These are phyloP conservation scores for Drosophila tanythrix DNA, from an alignment of 2,888 invertebrate genomes.

Conservation along the genomic window DNA sequence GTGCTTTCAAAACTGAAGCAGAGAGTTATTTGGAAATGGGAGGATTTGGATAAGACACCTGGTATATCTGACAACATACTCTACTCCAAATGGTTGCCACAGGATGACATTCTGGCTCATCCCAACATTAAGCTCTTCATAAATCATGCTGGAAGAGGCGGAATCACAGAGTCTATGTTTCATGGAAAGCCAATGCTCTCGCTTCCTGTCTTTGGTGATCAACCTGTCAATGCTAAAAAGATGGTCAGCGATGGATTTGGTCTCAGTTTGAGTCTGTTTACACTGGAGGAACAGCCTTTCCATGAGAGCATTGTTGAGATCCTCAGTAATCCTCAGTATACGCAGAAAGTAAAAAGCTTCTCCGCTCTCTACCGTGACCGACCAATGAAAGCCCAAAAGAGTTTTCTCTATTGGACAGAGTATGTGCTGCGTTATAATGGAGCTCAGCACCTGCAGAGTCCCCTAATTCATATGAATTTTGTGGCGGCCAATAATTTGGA, in stretches of 20 bases:
- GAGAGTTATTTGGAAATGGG: conserved; percentile 90
- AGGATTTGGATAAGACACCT: conserved; percentile 85
- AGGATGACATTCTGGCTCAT: conserved; percentile 88
- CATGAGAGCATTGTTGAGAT: conserved; percentile 60
- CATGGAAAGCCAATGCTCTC: conserved; percentile 86
- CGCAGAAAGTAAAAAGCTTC: conserved; percentile 81
- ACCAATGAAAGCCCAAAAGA: conserved; percentile 85
- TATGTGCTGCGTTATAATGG: conserved; percentile 87
- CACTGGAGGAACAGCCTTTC: conserved; percentile 64
- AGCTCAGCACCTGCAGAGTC: conserved; percentile 86
- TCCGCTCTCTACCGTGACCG: conserved; percentile 86
- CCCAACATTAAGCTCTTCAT: conserved; percentile 87
- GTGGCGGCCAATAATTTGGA: conserved; percentile 86
- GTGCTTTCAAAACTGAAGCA: conserved; percentile 87
- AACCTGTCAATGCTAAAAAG: conserved; percentile 68
- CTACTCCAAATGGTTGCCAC: conserved; percentile 88
- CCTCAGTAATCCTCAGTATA: conserved; percentile 69
- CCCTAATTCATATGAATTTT: conserved; percentile 85
- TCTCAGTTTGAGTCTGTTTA: conserved; percentile 47
- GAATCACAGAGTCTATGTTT: conserved; percentile 87
- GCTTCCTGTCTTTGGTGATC: conserved; percentile 82
- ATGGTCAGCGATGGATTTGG: conserved; percentile 76
- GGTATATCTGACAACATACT: conserved; percentile 84
- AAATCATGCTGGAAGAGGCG: conserved; percentile 88
- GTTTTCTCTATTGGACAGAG: conserved; percentile 87